Conservation (phyloP, 2,888 invertebrate genomes). For the Xiphydria camelus region DNA sequence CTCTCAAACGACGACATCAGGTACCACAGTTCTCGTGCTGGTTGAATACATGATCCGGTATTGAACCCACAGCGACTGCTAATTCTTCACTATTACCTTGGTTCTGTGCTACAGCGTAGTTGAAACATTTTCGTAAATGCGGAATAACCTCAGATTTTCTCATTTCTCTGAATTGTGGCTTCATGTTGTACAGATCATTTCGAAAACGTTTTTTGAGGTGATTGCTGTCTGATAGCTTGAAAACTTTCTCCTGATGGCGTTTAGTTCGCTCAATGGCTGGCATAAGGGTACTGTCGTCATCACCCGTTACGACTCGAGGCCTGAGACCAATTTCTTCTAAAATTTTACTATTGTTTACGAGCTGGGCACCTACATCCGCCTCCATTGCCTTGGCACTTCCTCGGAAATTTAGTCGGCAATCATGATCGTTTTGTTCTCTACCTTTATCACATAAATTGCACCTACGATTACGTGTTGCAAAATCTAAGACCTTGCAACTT, state of each 20-base stretch:
- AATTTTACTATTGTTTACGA: conserved; percentile 22
- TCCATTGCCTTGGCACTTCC: conserved; percentile 36
- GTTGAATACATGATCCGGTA: conserved; percentile 23
- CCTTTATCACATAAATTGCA: conserved; percentile 28
- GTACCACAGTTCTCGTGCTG: conserved; percentile 22
- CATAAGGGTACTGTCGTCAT: conserved; percentile 33
- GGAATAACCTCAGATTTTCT: conserved; percentile 13
- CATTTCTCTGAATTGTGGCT: too few species aligned
- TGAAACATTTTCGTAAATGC: conserved; percentile 26
- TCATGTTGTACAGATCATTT: conserved; percentile 24
- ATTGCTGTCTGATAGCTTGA: conserved; percentile 28
- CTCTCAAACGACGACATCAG: conserved; percentile 11
- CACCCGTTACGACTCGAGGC: conserved; percentile 28
- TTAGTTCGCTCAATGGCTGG: conserved; percentile 25
- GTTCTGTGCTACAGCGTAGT: conserved; percentile 23
- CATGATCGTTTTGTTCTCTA: conserved; percentile 22
- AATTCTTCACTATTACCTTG: conserved; percentile 15
- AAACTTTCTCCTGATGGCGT: conserved; percentile 15
- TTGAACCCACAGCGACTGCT: conserved; percentile 14
- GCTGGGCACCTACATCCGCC: conserved; percentile 19
- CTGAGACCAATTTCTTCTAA: conserved; percentile 22
- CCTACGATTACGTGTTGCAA: conserved; percentile 28
- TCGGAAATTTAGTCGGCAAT: conserved; percentile 31
- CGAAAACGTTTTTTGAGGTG: conserved; percentile 26
- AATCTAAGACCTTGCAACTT: conserved; percentile 33